These are phyloP conservation scores for Ethmia dodecea DNA, from an alignment of 2,888 invertebrate species.

Conservation along the genomic window DNA sequence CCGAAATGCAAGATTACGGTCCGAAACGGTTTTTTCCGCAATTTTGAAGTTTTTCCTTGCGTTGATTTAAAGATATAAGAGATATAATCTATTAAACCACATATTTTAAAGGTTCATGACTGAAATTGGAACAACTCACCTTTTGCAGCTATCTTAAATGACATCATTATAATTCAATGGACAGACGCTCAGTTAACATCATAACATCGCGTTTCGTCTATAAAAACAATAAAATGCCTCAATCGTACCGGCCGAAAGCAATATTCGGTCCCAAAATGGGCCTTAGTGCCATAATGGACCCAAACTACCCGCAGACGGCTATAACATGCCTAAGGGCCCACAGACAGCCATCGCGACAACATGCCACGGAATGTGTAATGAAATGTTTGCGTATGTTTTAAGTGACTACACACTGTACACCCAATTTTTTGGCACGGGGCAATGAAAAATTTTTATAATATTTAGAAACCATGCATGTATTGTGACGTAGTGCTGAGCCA, in stretches of 20 bases:
- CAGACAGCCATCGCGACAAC: not conserved
- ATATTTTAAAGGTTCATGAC: not conserved
- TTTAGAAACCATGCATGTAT: not conserved
- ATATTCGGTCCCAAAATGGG: not conserved
- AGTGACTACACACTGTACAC: not conserved
- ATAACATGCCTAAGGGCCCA: not conserved
- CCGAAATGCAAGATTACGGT: too few species aligned
- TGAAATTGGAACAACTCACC: not conserved
- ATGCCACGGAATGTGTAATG: not conserved
- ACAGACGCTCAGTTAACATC: not conserved
- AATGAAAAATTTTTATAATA: not conserved
- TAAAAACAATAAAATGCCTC: not conserved
- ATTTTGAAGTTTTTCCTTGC: too few species aligned
- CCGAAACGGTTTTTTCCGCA: too few species aligned
- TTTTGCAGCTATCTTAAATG: not conserved
- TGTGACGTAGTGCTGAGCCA: not conserved
- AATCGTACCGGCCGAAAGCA: not conserved
- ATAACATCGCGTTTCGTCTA: not conserved
- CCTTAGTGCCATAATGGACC: conserved; percentile 2
- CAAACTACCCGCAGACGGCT: conserved; percentile 1
- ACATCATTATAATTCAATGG: not conserved
- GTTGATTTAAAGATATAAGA: not conserved
- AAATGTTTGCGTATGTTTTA: not conserved
- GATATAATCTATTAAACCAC: not conserved
- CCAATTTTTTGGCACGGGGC: not conserved